A percentile compares a stretch with the other conserved stretches of the same genome.
Evolutionary conservation across 2,797 vertebrate genomes (phyloP).

Genomic region (Discoglossus pictus): DNA sequence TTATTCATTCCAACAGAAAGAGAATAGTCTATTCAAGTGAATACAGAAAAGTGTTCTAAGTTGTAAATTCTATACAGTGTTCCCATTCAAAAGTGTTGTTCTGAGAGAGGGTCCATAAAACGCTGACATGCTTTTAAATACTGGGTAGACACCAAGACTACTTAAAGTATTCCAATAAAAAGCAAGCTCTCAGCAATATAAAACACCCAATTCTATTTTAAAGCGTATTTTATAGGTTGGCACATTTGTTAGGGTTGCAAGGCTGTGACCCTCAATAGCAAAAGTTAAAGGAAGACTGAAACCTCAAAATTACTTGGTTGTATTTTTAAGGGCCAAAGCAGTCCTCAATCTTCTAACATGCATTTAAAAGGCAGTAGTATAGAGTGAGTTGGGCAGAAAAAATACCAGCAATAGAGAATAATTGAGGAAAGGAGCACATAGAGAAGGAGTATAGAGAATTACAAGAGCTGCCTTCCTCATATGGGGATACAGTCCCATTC

Average conservation of each 20-base stretch:
- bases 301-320: too few relatives aligned
- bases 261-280: too few relatives aligned
- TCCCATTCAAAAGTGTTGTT: slow-evolving; percentile 29
- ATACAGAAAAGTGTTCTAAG: slow-evolving; percentile 42
- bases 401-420: too few relatives aligned
- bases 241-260: neutral
- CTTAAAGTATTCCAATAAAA: slow-evolving; percentile 36
- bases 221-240: slow-evolving; percentile 1
- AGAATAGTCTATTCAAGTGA: slow-evolving; percentile 33
- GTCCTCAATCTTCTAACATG: too few relatives aligned
- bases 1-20: slow-evolving; percentile 17
- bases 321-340: too few relatives aligned
- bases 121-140: slow-evolving; percentile 45
- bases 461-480: too few relatives aligned
- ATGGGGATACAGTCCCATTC: too few relatives aligned
- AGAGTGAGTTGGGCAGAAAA: too few relatives aligned
- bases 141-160: slow-evolving; percentile 27
- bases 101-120: slow-evolving; percentile 35
- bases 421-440: too few relatives aligned
- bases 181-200: slow-evolving; percentile 7
- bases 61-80: slow-evolving; percentile 36
- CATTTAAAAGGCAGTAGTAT: too few relatives aligned
- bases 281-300: too few relatives aligned
- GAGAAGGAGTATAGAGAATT: too few relatives aligned
- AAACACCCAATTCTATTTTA: slow-evolving; percentile 6